These are phyloP conservation scores for Cyphomyrus plagiostoma DNA, from an alignment of 2,113 vertebrate species.

Conservation along the genomic window DNA sequence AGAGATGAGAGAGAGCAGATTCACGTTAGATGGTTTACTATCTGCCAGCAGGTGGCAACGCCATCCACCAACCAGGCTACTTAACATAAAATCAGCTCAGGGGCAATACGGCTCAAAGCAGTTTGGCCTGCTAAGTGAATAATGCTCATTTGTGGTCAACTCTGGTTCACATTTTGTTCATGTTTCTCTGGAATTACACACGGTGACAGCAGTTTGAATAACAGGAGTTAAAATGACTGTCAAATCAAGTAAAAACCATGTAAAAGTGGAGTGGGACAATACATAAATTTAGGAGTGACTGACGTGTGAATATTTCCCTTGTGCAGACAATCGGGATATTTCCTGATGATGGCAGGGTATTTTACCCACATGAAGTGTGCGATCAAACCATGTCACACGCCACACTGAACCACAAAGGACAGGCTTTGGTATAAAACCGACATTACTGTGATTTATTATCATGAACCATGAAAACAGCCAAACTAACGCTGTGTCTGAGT, in stretches of 20 bases:
- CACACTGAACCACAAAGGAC: constrained; percentile 35
- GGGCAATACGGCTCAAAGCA: neutral
- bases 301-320: neutral
- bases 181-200: neutral
- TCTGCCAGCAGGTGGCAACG: neutral
- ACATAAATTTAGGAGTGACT: neutral
- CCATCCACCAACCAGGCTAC: neutral
- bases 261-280: neutral
- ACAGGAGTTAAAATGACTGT: neutral
- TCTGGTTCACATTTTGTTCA: neutral
- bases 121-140: neutral
- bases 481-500: constrained; percentile 66
- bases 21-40: neutral
- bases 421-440: constrained; percentile 68
- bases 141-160: neutral
- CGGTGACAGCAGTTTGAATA: neutral
- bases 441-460: constrained; percentile 77
- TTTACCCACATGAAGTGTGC: neutral
- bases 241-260: neutral
- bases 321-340: neutral
- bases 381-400: neutral
- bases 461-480: constrained; percentile 76
- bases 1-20: neutral
- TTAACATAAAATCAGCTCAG: neutral
- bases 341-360: neutral